Percentiles rank a stretch among this genome's conserved stretches.
phyloP scores from a whole-genome alignment of 2,888 invertebrate genomes.

The Drosophila picticornis region DNA sequence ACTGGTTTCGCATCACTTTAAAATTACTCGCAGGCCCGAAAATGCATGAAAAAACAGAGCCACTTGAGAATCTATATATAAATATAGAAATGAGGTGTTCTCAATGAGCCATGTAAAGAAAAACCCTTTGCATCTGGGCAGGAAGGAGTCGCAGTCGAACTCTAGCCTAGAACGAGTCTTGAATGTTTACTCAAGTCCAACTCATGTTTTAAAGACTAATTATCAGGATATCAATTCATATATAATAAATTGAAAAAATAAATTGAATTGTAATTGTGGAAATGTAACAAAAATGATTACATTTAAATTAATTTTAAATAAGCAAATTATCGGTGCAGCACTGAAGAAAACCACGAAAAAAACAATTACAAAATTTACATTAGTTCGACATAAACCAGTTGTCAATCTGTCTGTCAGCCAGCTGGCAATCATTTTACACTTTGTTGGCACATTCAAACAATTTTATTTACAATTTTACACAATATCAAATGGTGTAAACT shows the following conservation, averaged over 20 bases:
- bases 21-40: slow-evolving; percentile 17
- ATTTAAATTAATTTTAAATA: neutral
- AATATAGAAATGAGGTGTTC: slow-evolving; percentile 41
- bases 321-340: too few species aligned
- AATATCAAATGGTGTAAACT: neutral
- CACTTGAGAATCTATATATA: slow-evolving; percentile 29
- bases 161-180: neutral
- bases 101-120: neutral
- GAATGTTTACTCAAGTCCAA: neutral
- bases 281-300: neutral
- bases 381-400: neutral
- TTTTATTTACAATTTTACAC: neutral
- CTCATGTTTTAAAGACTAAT: neutral
- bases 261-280: neutral
- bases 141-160: neutral
- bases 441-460: neutral
- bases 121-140: neutral
- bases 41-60: slow-evolving; percentile 8
- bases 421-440: neutral
- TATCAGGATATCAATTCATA: neutral
- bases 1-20: slow-evolving; percentile 25
- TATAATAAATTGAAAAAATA: neutral
- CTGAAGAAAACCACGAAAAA: neutral
- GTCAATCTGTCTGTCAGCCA: slow-evolving; percentile 1
- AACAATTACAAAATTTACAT: neutral